Evolutionary conservation across 2,888 invertebrate species (phyloP), one percentile per base, ranked within the genome.

Genomic region (Habrosyne pyritoides): DNA sequence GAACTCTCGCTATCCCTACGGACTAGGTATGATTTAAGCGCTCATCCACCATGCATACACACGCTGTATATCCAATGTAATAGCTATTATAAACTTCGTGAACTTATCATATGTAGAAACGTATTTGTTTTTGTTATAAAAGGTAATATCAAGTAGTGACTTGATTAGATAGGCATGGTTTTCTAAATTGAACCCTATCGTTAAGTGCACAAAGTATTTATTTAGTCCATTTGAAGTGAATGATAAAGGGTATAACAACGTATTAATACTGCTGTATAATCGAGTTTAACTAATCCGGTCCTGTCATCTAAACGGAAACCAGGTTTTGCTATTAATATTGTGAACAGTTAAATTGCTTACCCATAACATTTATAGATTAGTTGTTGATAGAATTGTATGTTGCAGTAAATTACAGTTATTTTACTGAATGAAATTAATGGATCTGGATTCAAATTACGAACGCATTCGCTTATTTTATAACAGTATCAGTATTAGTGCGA

Each of bases 1-100:
- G 60, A 53, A 55, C 51, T 57, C 55, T 53, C 42, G 57, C 24
- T 28, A 21, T 50, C 42, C 42, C 42, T 18, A 42, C 7, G 18
- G 42, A 42, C 50, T 50, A 28, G 50, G 50, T 50, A 50, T 5
- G 21, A 30, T 28, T 24, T 28, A 14, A 26, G 48, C 14, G n/a
- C 22, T 26, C 48, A 26, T 26, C 24, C 48, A 26, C 48, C 42
- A 18, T 42, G 42, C 42, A 42, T 42, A 14, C 42, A 42, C 42
- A 18, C 8, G 12, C 30, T 4, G 36, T 36, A 36, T 14, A 36
- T 36, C 14, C 14, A 14, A 36, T 6, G 6, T 36, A 42, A 42
- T 42, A 42, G 18, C 18, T 2, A 42, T 42, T 42, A 42, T 42
- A 18, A 42, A 42, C 42, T 18, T 0, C 12, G 18, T 8, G 42